A percentile compares a stretch with the other conserved stretches of the same genome.
Evolutionary conservation across 1,140 invertebrate species (phyloP).

Genomic region (Macrotrachela quadricornifera): DNA sequence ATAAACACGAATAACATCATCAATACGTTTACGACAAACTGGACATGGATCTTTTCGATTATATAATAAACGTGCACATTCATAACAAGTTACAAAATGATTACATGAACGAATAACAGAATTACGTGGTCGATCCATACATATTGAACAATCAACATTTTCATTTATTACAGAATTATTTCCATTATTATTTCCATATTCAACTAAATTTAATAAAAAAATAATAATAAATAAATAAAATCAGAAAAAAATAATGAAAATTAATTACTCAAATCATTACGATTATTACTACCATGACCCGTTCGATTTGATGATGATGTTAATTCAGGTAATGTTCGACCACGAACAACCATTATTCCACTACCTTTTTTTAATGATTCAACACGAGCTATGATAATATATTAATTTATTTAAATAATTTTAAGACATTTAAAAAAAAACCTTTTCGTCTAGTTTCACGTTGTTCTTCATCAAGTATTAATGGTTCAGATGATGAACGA

Average conservation of each 20-base stretch:
- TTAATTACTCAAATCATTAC: not conserved
- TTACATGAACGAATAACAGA: conserved; percentile 33
- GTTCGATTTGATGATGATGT: not conserved
- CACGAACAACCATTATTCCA: not conserved
- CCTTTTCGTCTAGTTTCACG: conserved; percentile 28
- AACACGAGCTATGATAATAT: conserved; percentile 13
- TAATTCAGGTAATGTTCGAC: not conserved
- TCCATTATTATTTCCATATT: too few relatives aligned
- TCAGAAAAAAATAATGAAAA: too few relatives aligned
- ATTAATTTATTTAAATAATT: not conserved
- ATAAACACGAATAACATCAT: conserved; percentile 14
- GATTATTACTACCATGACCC: not conserved
- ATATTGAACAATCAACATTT: conserved; percentile 33
- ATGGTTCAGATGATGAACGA: conserved; percentile 28
- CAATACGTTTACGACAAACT: conserved; percentile 31
- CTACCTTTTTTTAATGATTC: conserved; percentile 14
- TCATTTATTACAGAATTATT: too few relatives aligned
- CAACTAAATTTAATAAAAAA: too few relatives aligned
- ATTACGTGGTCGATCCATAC: conserved; percentile 31
- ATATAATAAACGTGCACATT: conserved; percentile 28
- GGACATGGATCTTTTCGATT: conserved; percentile 32
- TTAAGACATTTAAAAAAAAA: conserved; percentile 9
- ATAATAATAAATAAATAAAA: too few relatives aligned
- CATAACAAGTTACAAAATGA: conserved; percentile 32
- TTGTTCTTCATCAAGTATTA: conserved; percentile 31